Evolutionary conservation across 2,888 invertebrate species (phyloP).

Genomic region (Drosophila recens): DNA sequence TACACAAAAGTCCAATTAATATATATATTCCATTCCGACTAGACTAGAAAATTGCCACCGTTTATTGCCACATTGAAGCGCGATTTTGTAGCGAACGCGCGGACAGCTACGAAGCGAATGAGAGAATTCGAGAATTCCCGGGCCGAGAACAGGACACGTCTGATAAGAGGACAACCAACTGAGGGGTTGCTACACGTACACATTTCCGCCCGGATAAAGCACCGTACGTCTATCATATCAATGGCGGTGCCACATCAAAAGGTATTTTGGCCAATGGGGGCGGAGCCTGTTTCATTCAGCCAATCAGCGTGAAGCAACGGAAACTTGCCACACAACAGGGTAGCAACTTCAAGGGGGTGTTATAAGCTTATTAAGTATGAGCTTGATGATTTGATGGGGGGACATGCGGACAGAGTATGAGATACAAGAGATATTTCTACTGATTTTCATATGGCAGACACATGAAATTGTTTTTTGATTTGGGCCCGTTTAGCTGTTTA

Average conservation of each 20-base stretch:
- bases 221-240: constrained; percentile 43
- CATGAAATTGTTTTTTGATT: constrained; percentile 72
- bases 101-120: constrained; percentile 64
- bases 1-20: constrained; percentile 3
- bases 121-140: constrained; percentile 24
- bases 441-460: constrained; percentile 41
- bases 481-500: constrained; percentile 72
- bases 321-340: constrained; percentile 57
- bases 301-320: constrained; percentile 50
- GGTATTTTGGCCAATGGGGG: constrained; percentile 55
- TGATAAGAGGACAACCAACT: constrained; percentile 58
- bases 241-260: constrained; percentile 71
- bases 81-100: constrained; percentile 61
- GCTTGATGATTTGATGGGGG: constrained; percentile 22
- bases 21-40: neutral
- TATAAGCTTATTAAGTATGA: constrained; percentile 74
- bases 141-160: constrained; percentile 43
- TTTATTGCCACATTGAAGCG: constrained; percentile 43
- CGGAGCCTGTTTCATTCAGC: constrained; percentile 43
- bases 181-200: constrained; percentile 45
- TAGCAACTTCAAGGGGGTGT: constrained; percentile 57
- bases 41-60: constrained; percentile 14
- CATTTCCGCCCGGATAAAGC: constrained; percentile 29
- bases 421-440: neutral
- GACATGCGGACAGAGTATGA: neutral